These are phyloP conservation scores for Acanthosoma haemorrhoidale DNA, from an alignment of 2,888 invertebrate species.

Conservation along the genomic window DNA sequence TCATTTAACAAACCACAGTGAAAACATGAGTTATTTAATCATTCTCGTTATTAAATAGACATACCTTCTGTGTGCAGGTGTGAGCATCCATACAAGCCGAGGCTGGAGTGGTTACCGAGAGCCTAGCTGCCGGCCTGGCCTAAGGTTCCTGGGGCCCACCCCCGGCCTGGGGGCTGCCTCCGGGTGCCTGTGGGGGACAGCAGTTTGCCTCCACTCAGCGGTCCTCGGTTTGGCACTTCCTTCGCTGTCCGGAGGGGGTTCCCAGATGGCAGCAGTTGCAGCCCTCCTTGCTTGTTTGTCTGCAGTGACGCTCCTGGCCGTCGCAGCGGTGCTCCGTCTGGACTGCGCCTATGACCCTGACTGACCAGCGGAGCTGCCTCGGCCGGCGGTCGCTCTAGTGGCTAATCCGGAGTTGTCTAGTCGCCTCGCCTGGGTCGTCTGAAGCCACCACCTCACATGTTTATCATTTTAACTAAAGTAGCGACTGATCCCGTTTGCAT, in stretches of 20 bases:
- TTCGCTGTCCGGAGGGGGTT: slow-evolving; percentile 25
- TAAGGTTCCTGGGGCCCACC: slow-evolving; percentile 42
- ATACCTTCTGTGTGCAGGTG: slow-evolving; percentile 37
- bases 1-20: too few relatives aligned
- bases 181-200: slow-evolving; percentile 40
- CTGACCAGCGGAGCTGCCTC: slow-evolving; percentile 46
- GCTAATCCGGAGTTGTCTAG: slow-evolving; percentile 37
- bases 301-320: slow-evolving; percentile 40
- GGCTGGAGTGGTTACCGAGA: slow-evolving; percentile 43
- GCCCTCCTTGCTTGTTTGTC: slow-evolving; percentile 39
- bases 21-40: too few relatives aligned
- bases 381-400: slow-evolving; percentile 45
- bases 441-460: too few relatives aligned
- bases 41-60: too few relatives aligned
- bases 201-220: slow-evolving; percentile 40
- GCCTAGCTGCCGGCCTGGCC: slow-evolving; percentile 40
- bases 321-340: slow-evolving; percentile 40
- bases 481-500: too few relatives aligned
- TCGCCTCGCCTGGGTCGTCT: slow-evolving; percentile 55
- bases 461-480: too few relatives aligned
- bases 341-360: slow-evolving; percentile 44
- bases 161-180: slow-evolving; percentile 40
- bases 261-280: slow-evolving; percentile 40
- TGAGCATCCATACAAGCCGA: slow-evolving; percentile 43
- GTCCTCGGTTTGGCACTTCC: slow-evolving; percentile 36